These are phyloP conservation scores for Okamejei kenojei DNA, from an alignment of 2,797 vertebrate genomes.

Conservation along the genomic window DNA sequence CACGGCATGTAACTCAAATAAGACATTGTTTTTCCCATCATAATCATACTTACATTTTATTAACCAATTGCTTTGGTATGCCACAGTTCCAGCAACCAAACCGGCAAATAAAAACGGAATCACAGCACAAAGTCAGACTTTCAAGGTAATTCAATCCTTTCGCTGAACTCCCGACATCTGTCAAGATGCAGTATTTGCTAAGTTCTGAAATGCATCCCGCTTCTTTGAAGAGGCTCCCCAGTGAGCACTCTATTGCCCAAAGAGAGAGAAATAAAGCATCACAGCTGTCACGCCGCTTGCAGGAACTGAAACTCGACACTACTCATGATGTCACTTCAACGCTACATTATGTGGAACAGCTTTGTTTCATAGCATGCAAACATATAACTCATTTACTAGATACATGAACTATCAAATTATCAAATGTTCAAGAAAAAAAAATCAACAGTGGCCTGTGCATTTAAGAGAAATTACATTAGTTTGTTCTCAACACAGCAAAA, in stretches of 20 bases:
- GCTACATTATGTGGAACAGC: slow-evolving; percentile 50
- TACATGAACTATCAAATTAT: background rate
- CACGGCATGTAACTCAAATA: background rate
- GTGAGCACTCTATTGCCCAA: slow-evolving; percentile 46
- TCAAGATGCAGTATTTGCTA: slow-evolving; percentile 14
- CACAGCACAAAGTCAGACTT: slow-evolving; percentile 18
- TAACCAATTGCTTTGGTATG: background rate
- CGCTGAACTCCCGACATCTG: slow-evolving; percentile 14
- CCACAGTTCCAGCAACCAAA: slow-evolving; percentile 2
- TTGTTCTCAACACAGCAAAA: background rate
- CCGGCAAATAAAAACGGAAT: background rate
- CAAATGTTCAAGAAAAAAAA: background rate
- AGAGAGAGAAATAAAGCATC: slow-evolving; percentile 49
- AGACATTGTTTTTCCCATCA: background rate
- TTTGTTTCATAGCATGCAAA: background rate
- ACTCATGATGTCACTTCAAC: slow-evolving; percentile 65
- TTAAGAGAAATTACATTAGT: background rate
- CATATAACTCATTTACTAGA: background rate
- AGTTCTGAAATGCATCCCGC: slow-evolving; percentile 42
- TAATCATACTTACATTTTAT: slow-evolving; percentile 16
- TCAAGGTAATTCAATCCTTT: slow-evolving; percentile 26
- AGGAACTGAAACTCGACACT: slow-evolving; percentile 60
- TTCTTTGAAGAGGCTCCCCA: slow-evolving; percentile 48
- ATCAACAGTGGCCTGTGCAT: background rate
- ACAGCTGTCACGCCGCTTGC: slow-evolving; percentile 52